Evolutionary conservation across 2,113 vertebrate genomes (phyloP).

Genomic region (Axis porcinus): DNA sequence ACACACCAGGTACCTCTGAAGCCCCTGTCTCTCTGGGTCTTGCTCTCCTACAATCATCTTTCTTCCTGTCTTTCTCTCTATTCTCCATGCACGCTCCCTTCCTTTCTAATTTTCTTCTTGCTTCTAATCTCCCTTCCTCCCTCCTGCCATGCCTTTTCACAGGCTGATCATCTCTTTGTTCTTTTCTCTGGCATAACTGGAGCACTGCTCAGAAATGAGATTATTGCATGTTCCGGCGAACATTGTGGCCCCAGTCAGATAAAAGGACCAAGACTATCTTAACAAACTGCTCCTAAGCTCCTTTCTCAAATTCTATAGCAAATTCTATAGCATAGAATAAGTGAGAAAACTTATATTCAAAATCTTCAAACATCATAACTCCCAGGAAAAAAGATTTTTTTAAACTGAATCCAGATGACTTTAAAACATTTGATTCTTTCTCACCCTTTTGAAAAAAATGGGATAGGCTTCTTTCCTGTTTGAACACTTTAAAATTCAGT

Average conservation of each 20-base stretch:
- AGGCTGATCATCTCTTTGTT: background rate
- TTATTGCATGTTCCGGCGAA: background rate
- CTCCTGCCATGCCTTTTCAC: no score
- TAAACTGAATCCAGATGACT: background rate
- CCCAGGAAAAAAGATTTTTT: background rate
- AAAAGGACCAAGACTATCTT: background rate
- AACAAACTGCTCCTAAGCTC: background rate
- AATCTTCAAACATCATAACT: background rate
- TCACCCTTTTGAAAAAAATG: background rate
- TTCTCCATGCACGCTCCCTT: no score
- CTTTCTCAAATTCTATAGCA: background rate
- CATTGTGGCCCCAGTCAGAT: background rate
- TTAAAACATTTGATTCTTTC: slow-evolving; percentile 12
- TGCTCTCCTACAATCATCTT: background rate
- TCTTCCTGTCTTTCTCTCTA: background rate
- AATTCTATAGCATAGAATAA: no score
- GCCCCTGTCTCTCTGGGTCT: background rate
- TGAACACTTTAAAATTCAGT: background rate
- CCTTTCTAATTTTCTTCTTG: background rate
- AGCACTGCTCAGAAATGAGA: background rate
- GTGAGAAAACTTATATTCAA: background rate
- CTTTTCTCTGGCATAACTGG: background rate
- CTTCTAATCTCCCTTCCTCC: background rate
- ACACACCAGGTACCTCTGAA: background rate
- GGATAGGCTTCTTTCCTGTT: background rate